Base-by-base conservation (phyloP, 2,797 vertebrate species). In the Borostomias antarcticus region DNA sequence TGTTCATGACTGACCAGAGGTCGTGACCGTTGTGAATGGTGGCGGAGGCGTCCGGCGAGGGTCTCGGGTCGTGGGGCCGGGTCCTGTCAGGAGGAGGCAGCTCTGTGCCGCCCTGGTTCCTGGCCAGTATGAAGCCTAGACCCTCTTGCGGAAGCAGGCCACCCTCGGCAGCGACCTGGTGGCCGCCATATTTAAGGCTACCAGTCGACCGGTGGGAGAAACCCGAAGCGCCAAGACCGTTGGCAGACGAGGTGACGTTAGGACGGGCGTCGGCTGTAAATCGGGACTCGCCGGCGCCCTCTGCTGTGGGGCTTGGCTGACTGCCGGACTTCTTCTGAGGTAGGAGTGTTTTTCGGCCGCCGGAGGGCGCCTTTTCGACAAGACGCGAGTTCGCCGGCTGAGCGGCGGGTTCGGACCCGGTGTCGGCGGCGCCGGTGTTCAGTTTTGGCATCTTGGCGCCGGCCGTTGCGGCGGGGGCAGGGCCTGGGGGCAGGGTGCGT, bases 401-500 rank as follows among this genome's bases (percentile, higher is more conserved):
- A 54, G 28, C 17, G 23, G 11, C 25, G 9, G 75, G 71, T 63
- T 83, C 88, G 54, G 83, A 69, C 67, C 86, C 86, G n/a, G 32
- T 19, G 3, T 48, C 37, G 0, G 75, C 3, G 50, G 15, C 67
- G 47, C 58, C 48, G 70, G 52, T 84, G 90, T 5, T 85, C 80
- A 52, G 81, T 64, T 85, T 88, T 19, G 82, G 23, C 19, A 81
- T 58, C 10, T 43, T 43, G 26, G 45, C 48, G 10, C 35, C 62
- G 50, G 63, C 50, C 63, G 59, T 67, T 70, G 64, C 53, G 71
- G 25, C 56, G 51, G 58, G 1, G 3, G 76, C 59, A 26, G 40
- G 35, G 25, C 75, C 78, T 1, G 94, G 96, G 69, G 93, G 90
- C 72, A 93, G 94, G 37, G 96, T 98, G 82, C 95, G 95, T 0